Percentiles rank a stretch among this genome's conserved stretches.
Evolutionary conservation across 2,113 vertebrate species (phyloP).

Genomic region (Onychostruthus taczanowskii): DNA sequence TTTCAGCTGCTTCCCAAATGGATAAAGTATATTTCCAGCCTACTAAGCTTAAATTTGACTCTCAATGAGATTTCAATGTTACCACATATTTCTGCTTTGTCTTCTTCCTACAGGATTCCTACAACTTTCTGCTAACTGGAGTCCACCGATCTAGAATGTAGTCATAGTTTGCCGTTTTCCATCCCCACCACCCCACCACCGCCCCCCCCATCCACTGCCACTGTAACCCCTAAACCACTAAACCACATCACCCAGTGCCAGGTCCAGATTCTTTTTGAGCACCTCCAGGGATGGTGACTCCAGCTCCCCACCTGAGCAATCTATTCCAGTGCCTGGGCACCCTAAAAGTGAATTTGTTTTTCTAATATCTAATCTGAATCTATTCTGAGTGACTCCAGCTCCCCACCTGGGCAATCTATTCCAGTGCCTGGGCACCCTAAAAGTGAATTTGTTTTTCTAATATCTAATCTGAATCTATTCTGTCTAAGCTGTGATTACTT

Average conservation of each 20-base stretch:
- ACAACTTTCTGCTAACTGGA: fast-evolving
- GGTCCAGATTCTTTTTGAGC: neutral
- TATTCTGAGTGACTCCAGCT: neutral
- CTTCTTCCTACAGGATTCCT: neutral
- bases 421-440: too few relatives aligned
- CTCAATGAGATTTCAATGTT: neutral
- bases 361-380: neutral
- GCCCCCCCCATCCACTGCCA: neutral
- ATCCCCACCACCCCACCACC: too few relatives aligned
- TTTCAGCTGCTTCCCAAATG: neutral
- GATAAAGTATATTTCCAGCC: neutral
- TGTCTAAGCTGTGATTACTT: neutral
- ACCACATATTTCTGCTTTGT: neutral
- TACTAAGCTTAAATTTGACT: neutral
- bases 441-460: neutral
- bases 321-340: neutral
- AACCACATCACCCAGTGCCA: neutral
- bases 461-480: neutral
- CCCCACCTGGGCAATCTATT: neutral
- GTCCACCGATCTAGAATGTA: neutral
- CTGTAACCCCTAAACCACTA: neutral
- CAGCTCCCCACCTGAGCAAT: neutral
- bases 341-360: neutral
- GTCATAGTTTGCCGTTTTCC: neutral
- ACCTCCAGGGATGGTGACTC: neutral